phyloP scores from a whole-genome alignment of 2,113 vertebrate species.

The Pycnonotus jocosus region DNA sequence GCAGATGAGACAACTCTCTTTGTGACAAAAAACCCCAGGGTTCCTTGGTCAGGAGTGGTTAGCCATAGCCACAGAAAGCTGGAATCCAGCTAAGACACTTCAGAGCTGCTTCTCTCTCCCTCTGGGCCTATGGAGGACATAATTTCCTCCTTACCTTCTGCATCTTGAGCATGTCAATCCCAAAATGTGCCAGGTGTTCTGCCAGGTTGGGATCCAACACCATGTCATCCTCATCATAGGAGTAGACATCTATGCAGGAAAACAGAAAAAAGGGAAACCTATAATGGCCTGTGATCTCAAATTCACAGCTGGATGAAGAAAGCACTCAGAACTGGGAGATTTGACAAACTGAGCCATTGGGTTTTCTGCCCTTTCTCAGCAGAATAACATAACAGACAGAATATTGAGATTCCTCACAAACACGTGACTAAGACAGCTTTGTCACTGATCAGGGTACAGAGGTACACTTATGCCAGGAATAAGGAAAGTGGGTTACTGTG shows the following conservation, averaged over 20 bases:
- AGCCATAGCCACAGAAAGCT: neutral
- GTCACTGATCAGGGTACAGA: neutral
- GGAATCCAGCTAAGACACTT: neutral
- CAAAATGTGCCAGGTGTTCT: constrained; percentile 93
- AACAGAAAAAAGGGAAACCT: neutral
- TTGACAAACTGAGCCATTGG: neutral
- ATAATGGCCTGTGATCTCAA: neutral
- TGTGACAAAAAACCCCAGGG: accelerated
- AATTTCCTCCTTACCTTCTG: constrained; percentile 81
- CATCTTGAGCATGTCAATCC: constrained; percentile 99
- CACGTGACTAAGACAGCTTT: neutral
- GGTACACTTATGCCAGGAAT: neutral
- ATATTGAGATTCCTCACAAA: neutral
- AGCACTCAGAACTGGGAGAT: neutral
- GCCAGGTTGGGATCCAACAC: constrained; percentile 93
- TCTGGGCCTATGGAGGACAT: neutral
- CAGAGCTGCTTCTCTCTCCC: neutral
- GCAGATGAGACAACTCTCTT: neutral
- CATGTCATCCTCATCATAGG: constrained; percentile 98
- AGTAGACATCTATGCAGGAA: constrained; percentile 85
- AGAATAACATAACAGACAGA: neutral
- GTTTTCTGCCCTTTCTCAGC: neutral
- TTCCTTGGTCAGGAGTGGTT: neutral
- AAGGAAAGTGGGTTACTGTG: neutral
- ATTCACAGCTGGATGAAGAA: neutral